Evolutionary conservation across 2,888 invertebrate genomes (phyloP).

Genomic region (Diarsia rubi): DNA sequence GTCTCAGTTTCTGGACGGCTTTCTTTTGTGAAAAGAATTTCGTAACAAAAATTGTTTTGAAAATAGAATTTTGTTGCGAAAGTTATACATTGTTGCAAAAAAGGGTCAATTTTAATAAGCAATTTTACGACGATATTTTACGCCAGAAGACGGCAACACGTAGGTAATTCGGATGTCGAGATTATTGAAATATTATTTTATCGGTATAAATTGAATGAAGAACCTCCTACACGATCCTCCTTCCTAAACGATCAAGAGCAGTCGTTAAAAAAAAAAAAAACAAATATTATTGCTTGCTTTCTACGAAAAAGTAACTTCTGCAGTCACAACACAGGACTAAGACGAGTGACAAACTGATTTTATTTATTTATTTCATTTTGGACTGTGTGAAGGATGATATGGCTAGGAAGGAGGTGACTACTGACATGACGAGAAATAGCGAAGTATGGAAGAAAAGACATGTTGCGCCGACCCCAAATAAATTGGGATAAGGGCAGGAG

Average conservation of each 20-base stretch:
- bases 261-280: neutral
- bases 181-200: constrained; percentile 33
- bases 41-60: constrained; percentile 30
- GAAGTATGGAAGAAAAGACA: too few species aligned
- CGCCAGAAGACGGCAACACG: constrained; percentile 26
- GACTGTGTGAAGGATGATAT: too few species aligned
- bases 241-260: neutral
- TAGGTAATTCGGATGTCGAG: constrained; percentile 26
- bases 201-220: constrained; percentile 2
- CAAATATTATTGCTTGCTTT: neutral
- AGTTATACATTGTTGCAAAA: constrained; percentile 41
- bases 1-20: constrained; percentile 37
- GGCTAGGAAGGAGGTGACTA: too few species aligned
- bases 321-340: neutral
- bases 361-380: too few species aligned
- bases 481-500: too few species aligned
- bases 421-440: too few species aligned
- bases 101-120: constrained; percentile 35
- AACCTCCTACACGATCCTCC: too few species aligned
- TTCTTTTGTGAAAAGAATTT: constrained; percentile 30
- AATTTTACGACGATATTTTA: constrained; percentile 34
- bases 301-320: neutral
- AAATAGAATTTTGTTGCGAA: constrained; percentile 33
- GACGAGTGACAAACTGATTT: neutral
- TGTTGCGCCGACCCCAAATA: too few species aligned